Evolutionary conservation across 1,140 invertebrate genomes (phyloP).

Genomic region (Neomicropteryx cornuta): DNA sequence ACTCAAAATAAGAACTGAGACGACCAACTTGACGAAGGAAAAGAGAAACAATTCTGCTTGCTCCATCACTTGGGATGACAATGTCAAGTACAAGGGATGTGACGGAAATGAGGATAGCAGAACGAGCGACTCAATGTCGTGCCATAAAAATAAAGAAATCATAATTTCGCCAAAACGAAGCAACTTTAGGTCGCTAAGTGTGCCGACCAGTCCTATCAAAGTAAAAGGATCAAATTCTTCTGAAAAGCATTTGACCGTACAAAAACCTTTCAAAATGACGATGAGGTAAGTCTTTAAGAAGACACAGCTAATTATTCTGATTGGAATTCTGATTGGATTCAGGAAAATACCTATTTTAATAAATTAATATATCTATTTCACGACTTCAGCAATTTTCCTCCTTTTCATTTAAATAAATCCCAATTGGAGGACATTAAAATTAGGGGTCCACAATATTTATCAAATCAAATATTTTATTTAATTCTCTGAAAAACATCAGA

Average conservation of each 20-base stretch:
- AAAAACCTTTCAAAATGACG: slow-evolving; percentile 56
- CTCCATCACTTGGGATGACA: slow-evolving; percentile 35
- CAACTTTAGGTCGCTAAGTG: slow-evolving; percentile 38
- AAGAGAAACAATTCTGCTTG: slow-evolving; percentile 33
- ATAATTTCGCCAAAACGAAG: slow-evolving; percentile 8
- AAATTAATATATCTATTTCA: neutral
- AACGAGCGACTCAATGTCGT: slow-evolving; percentile 13
- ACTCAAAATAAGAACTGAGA: neutral
- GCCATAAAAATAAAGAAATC: slow-evolving; percentile 17
- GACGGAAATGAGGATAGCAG: slow-evolving; percentile 19
- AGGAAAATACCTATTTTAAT: slow-evolving; percentile 2
- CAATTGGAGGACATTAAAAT: neutral
- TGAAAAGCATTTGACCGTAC: slow-evolving; percentile 39
- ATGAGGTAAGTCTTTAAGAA: slow-evolving; percentile 44
- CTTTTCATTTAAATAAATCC: neutral
- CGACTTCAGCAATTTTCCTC: neutral
- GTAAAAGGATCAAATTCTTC: slow-evolving; percentile 21
- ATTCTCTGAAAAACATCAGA: too few species aligned
- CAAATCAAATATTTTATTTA: neutral
- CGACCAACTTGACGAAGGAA: slow-evolving; percentile 10
- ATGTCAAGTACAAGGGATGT: slow-evolving; percentile 20
- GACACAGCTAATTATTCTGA: too few species aligned
- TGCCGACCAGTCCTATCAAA: slow-evolving; percentile 41
- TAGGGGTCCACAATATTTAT: neutral
- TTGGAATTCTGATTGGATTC: too few species aligned